Evolutionary conservation across 2,888 invertebrate genomes (phyloP).

Genomic region (Tuta absoluta): DNA sequence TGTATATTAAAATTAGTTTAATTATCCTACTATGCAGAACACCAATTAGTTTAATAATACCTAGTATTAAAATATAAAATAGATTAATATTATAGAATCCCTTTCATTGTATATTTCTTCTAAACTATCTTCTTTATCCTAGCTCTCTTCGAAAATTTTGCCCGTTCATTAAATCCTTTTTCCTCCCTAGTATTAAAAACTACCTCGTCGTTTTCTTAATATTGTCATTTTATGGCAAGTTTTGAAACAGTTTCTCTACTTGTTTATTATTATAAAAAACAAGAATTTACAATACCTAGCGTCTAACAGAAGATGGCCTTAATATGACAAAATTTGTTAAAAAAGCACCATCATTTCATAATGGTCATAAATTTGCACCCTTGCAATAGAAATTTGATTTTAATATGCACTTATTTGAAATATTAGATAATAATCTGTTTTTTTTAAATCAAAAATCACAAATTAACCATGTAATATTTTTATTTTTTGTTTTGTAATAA

Average conservation of each 20-base stretch:
- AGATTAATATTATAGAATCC: slow-evolving; percentile 23
- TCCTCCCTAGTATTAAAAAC: slow-evolving; percentile 53
- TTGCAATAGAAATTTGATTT: no score
- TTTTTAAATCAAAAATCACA: no score
- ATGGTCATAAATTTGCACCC: no score
- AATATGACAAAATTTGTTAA: background rate
- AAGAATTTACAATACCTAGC: background rate
- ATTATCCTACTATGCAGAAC: slow-evolving; percentile 20
- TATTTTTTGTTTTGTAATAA: no score
- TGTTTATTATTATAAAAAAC: background rate
- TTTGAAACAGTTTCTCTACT: background rate
- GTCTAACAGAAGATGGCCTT: background rate
- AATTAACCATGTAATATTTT: no score
- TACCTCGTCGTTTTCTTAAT: slow-evolving; percentile 49
- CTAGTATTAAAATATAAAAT: slow-evolving; percentile 10
- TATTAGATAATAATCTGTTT: no score
- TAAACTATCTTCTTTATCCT: slow-evolving; percentile 32
- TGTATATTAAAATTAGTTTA: slow-evolving; percentile 1
- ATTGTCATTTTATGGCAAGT: background rate
- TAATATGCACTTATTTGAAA: no score
- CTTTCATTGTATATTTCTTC: slow-evolving; percentile 1
- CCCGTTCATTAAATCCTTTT: slow-evolving; percentile 49
- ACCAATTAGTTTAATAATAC: slow-evolving; percentile 22
- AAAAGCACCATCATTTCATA: no score
- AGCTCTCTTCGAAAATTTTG: slow-evolving; percentile 49